Evolutionary conservation across 2,113 vertebrate species (phyloP), one percentile per base, ranked within the genome.

Genomic region (Megaptera novaeangliae): DNA sequence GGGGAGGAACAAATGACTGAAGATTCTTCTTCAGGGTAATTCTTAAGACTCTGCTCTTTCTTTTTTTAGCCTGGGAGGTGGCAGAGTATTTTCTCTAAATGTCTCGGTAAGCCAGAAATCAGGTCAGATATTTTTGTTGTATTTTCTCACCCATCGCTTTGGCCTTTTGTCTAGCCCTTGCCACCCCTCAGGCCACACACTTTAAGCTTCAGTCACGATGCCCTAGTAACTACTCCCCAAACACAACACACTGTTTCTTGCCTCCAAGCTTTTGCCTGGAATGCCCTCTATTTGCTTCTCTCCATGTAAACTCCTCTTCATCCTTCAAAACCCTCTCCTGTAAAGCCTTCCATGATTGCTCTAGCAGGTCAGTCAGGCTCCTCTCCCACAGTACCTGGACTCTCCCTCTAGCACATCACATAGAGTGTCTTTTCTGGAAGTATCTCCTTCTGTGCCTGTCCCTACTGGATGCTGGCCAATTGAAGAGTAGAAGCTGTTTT

Each of bases 311-410:
- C 66, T 90, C 78, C 81, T 95, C 92, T 91, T 74, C 44, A 41
- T 44, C 75, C 52, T 96, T 85, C 89, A 93, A 91, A 95, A 89
- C 89, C 89, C 68, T 93, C 3, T 94, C 69, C 39, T 57, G 25
- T 39, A 27, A 86, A 61, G 44, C 44, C 49, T 59, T 52, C 21
- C 27, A 5, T 29, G 36, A 69, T 18, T 59, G 41, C 31, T 83
- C 77, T 61, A 31, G 39, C n/a, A 63, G 31, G 46, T 23, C 46
- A 44, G 52, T 71, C 66, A 64, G 14, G 8, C 34, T 44, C 31
- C 8, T 66, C 46, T 80, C 31, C 69, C 29, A 49, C 14, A 55
- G 41, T 2, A 12, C 39, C 29, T 39, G 63, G 52, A 46, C n/a
- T 4, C 39, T 59, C 59, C n/a, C 20, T 88, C 52, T n/a, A 49